phyloP scores from a whole-genome alignment of 2,113 vertebrate species.

The Lipophrys pholis region DNA sequence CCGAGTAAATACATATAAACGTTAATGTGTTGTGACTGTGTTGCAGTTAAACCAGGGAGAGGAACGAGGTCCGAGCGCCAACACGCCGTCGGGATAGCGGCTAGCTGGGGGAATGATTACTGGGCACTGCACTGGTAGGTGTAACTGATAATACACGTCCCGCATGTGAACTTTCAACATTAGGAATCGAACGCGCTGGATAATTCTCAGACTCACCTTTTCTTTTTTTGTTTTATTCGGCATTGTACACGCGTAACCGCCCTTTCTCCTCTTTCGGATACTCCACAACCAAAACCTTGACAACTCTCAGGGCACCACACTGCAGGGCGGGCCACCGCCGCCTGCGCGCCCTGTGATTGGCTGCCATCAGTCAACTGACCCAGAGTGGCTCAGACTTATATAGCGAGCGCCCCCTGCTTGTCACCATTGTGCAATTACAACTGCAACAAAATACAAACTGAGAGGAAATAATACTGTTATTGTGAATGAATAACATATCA shows the following conservation, averaged over 20 bases:
- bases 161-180: not conserved
- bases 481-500: too few species aligned
- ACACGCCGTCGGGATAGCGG: slow-evolving; percentile 29
- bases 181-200: accelerated
- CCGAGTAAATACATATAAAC: not conserved
- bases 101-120: slow-evolving; percentile 49
- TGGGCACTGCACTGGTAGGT: slow-evolving; percentile 38
- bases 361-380: slow-evolving; percentile 70
- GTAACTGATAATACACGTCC: not conserved
- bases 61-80: too few species aligned
- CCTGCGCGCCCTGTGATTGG: slow-evolving; percentile 62
- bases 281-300: slow-evolving; percentile 72
- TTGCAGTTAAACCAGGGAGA: too few species aligned
- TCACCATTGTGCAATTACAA: not conserved
- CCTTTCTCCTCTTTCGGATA: slow-evolving; percentile 67
- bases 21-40: too few species aligned
- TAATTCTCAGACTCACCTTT: slow-evolving; percentile 85
- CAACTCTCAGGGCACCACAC: slow-evolving; percentile 68
- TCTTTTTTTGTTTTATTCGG: slow-evolving; percentile 98
- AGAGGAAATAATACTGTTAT: too few species aligned
- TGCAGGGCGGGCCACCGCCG: slow-evolving; percentile 43
- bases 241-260: slow-evolving; percentile 84
- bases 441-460: too few species aligned
- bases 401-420: slow-evolving; percentile 33
- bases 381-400: not conserved